phyloP scores from a whole-genome alignment of 2,797 vertebrate species.

The Scolopax rusticola region DNA sequence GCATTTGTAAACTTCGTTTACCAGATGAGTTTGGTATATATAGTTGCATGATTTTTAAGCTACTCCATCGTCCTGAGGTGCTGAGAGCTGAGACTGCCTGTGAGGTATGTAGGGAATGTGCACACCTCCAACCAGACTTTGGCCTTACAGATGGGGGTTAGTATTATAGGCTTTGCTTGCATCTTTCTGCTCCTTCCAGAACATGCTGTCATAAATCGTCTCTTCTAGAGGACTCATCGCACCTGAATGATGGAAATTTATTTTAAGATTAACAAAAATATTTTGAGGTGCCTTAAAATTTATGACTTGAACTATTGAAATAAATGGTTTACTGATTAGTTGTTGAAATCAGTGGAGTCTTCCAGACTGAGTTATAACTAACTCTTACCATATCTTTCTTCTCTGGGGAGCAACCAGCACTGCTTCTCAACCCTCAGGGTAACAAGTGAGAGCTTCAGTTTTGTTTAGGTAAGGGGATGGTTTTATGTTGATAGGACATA shows the following conservation, averaged over 20 bases:
- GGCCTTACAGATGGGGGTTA: neutral
- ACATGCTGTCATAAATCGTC: neutral
- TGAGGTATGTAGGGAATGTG: neutral
- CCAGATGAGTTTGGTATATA: neutral
- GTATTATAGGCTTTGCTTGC: neutral
- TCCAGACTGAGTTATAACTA: neutral
- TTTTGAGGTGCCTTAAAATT: neutral
- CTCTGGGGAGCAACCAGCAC: neutral
- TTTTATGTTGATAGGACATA: neutral
- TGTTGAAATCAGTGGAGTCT: neutral
- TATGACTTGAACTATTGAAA: neutral
- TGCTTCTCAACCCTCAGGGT: neutral
- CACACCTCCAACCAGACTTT: neutral
- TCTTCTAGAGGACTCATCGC: neutral
- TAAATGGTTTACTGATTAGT: neutral
- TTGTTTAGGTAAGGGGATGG: neutral
- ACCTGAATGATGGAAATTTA: neutral
- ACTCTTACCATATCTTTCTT: neutral
- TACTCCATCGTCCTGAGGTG: neutral
- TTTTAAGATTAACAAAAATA: neutral
- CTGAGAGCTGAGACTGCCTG: neutral
- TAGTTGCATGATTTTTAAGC: neutral
- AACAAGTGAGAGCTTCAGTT: neutral
- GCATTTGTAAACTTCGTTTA: neutral
- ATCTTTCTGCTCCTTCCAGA: neutral